A percentile compares a stretch with the other conserved stretches of the same genome.
Conservation (phyloP, 1,140 invertebrate genomes). For the Sycophila sp. region DNA sequence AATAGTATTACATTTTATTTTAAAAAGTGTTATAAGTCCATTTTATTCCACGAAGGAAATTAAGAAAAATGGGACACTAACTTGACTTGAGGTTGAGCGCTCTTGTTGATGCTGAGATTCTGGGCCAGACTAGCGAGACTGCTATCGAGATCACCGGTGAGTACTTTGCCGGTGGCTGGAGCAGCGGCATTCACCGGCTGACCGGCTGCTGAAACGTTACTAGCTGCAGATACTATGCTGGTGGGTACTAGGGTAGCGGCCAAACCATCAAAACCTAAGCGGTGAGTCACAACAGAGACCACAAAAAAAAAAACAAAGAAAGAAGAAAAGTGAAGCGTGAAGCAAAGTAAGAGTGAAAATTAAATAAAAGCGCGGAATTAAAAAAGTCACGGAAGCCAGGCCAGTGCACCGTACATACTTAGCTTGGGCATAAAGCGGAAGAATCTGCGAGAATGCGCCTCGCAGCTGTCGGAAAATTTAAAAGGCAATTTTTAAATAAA, state of each 20-base stretch:
- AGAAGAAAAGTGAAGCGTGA: not conserved
- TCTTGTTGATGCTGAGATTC: slow-evolving; percentile 91
- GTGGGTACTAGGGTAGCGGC: slow-evolving; percentile 76
- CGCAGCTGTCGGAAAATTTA: no score
- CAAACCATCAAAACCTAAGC: slow-evolving; percentile 77
- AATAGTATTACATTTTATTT: not conserved
- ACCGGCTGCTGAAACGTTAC: slow-evolving; percentile 58
- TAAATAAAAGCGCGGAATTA: not conserved
- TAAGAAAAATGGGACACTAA: slow-evolving; percentile 71
- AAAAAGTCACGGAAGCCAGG: not conserved
- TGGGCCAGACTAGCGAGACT: slow-evolving; percentile 90
- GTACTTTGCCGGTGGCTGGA: slow-evolving; percentile 73
- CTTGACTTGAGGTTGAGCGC: slow-evolving; percentile 75
- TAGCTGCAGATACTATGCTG: slow-evolving; percentile 52
- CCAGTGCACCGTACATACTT: no score
- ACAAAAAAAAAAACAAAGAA: slow-evolving; percentile 14
- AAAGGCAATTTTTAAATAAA: no score
- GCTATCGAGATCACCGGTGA: slow-evolving; percentile 92
- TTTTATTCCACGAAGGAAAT: no score
- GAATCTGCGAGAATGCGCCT: no score
- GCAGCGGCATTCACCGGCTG: slow-evolving; percentile 59
- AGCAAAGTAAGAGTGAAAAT: not conserved
- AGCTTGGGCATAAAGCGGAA: no score
- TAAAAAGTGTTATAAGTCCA: no score
- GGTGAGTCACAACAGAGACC: slow-evolving; percentile 18